phyloP scores from a whole-genome alignment of 2,797 vertebrate genomes.

The Dallia pectoralis region DNA sequence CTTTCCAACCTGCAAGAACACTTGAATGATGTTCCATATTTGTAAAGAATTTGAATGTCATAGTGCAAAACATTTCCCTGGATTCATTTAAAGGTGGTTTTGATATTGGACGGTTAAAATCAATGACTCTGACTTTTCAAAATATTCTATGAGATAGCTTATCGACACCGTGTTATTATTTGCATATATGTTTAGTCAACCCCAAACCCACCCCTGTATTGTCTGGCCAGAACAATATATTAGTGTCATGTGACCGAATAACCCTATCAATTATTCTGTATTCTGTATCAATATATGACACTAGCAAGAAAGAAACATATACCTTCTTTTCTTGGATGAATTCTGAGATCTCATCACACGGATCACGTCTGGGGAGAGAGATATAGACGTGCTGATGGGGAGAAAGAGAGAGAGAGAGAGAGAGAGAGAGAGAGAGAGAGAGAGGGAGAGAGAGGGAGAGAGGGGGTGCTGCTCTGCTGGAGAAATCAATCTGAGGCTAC shows the following conservation, averaged over 20 bases:
- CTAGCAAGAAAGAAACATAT: not conserved
- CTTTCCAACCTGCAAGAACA: not conserved
- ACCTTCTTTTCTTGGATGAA: not conserved
- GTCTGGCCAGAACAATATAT: too few species aligned
- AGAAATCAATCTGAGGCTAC: constrained; percentile 36
- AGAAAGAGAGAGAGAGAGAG: not conserved
- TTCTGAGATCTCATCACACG: not conserved
- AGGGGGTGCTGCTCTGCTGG: not conserved
- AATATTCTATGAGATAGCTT: too few species aligned
- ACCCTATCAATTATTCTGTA: too few species aligned
- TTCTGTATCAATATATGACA: not conserved
- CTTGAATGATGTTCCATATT: not conserved
- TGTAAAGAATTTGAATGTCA: not conserved
- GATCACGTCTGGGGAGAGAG: not conserved
- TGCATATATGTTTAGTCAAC: too few species aligned
- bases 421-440: not conserved
- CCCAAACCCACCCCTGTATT: too few species aligned
- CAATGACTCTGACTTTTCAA: too few species aligned
- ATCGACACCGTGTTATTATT: too few species aligned
- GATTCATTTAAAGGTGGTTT: too few species aligned
- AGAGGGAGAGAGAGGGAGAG: not conserved
- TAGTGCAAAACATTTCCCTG: too few species aligned
- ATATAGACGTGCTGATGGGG: too few species aligned
- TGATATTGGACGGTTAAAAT: too few species aligned
- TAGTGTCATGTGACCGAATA: too few species aligned